Base-by-base conservation (phyloP, 2,888 invertebrate genomes). In the Leucophenga montana region DNA sequence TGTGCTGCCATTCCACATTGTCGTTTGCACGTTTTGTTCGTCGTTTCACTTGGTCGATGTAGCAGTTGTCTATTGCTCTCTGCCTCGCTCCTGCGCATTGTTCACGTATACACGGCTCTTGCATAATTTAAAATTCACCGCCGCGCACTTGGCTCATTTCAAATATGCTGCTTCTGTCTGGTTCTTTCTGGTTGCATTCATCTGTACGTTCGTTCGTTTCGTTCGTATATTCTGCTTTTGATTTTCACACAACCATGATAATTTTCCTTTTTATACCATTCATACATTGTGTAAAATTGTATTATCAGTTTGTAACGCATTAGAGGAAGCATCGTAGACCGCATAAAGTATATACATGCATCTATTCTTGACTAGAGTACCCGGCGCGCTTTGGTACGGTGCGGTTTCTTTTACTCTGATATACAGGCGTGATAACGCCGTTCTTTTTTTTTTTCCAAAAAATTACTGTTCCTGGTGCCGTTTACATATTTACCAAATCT, bases 241-340 rank as follows among this genome's bases (percentile, higher is more conserved):
- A 81, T 81, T 81, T 81, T 80, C 81, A n/a, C n/a, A n/a, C n/a
- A 81, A 78, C 84, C 79, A 81, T 81, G 84, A 84, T 84, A 82
- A 80, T 82, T 81, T 84, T 77, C 83, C 73, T 75, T 72, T 79
- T 74, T 82, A 71, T 73, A 84, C 80, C 84, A 84, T 81, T 79
- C 84, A 84, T 84, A 84, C 84, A 81, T 81, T 59, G 64, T 20
- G 18, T 31, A 50, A 27, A 57, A 61, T 61, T 44, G 61, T 27
- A 27, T 27, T 27, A 27, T 27, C 27, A 27, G 27, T 27, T 27
- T 27, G 27, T 27, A 27, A 27, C 27, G 3, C 27, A 27, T 27
- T 27, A 27, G 4, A 27, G 4, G 4, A 27, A 4, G 27, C 2
- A 27, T 27, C 4, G 27, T 27, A 27, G 27, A 27, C 27, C 27